These are phyloP conservation scores for Petroica traversi DNA, from an alignment of 2,113 vertebrate genomes.

Conservation along the genomic window DNA sequence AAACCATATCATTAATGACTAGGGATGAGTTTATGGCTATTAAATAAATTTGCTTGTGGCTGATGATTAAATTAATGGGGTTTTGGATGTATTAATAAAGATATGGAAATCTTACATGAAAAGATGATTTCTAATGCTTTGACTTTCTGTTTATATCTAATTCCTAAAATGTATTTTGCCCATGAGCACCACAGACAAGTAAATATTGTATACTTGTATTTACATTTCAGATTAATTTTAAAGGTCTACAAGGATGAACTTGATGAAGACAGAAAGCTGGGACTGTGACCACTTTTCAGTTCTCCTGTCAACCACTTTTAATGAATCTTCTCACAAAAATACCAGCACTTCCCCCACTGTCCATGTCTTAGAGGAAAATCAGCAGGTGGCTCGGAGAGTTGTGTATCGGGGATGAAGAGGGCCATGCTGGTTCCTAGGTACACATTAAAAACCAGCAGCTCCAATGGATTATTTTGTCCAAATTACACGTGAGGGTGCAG, in stretches of 20 bases:
- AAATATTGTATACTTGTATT: neutral
- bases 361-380: neutral
- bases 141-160: neutral
- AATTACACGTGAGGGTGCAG: accelerated
- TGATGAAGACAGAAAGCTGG: neutral
- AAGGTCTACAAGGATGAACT: neutral
- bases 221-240: neutral
- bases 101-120: neutral
- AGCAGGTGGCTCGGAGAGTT: neutral
- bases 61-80: neutral
- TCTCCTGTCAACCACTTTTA: neutral
- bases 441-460: neutral
- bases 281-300: neutral
- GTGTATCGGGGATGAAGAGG: neutral
- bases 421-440: neutral
- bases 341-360: neutral
- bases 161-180: neutral
- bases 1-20: neutral
- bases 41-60: neutral
- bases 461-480: neutral
- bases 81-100: neutral
- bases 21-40: neutral
- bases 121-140: neutral
- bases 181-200: neutral
- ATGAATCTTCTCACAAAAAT: neutral